Percentiles rank a stretch among this genome's conserved stretches.
Conservation (phyloP, 2,113 vertebrate species). For the Oncorhynchus keta region DNA sequence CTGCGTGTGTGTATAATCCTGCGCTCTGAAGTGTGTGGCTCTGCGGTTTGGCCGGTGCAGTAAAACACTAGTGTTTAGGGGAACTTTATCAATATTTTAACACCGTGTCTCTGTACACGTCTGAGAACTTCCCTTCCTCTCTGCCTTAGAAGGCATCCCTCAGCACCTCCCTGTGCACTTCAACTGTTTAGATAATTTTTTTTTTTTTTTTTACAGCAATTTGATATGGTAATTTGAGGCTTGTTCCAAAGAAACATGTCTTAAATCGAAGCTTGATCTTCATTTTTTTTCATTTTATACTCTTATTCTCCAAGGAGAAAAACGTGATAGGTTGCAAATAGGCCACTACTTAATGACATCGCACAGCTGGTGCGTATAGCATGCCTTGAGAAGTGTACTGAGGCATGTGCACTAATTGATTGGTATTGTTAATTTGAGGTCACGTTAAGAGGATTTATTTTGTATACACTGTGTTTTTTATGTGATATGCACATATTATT, state of each 20-base stretch:
- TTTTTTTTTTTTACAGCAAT: neutral
- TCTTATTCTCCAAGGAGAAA: neutral
- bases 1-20: neutral
- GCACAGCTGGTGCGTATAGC: neutral
- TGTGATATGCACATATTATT: constrained; percentile 15
- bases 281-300: neutral
- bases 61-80: constrained; percentile 34
- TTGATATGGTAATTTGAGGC: neutral
- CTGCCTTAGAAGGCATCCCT: neutral
- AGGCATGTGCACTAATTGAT: constrained; percentile 36
- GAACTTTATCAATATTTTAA: constrained; percentile 52
- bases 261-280: neutral
- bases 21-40: constrained; percentile 11
- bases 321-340: neutral
- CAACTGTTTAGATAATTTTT: neutral
- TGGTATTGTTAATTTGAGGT: constrained; percentile 15
- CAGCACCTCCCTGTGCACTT: neutral
- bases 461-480: constrained; percentile 25
- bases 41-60: constrained; percentile 40
- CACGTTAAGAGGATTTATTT: constrained; percentile 28
- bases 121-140: neutral
- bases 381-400: constrained; percentile 6
- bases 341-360: constrained; percentile 9
- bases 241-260: neutral
- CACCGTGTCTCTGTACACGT: constrained; percentile 12